phyloP scores from a whole-genome alignment of 2,113 vertebrate genomes.

The Mastomys coucha region DNA sequence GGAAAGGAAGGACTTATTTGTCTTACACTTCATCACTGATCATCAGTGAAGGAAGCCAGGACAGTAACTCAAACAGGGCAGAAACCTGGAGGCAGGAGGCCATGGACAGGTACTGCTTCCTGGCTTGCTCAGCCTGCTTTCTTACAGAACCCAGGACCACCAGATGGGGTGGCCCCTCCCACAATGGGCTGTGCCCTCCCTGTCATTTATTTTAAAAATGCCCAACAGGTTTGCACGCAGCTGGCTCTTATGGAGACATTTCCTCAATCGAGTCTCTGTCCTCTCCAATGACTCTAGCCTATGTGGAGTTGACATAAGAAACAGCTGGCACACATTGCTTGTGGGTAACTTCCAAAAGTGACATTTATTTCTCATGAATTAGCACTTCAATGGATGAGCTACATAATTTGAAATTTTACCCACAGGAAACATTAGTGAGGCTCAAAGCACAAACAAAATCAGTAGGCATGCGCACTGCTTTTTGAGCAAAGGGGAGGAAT shows the following conservation, averaged over 20 bases:
- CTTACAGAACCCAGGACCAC: neutral
- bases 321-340: neutral
- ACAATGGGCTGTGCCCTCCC: neutral
- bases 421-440: conserved; percentile 9
- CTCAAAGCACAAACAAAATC: conserved; percentile 66
- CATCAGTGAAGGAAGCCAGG: neutral
- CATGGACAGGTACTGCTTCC: neutral
- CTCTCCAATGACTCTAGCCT: neutral
- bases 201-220: neutral
- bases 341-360: neutral
- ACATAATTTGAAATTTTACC: conserved; percentile 37
- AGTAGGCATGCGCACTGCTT: conserved; percentile 10
- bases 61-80: neutral
- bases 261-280: neutral
- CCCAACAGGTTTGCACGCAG: neutral
- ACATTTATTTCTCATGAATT: conserved; percentile 56
- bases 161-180: neutral
- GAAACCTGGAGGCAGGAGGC: neutral
- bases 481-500: conserved; percentile 48
- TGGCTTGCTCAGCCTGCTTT: neutral
- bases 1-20: neutral
- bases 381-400: conserved; percentile 29
- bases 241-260: neutral
- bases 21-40: neutral
- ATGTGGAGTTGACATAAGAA: neutral